phyloP scores from a whole-genome alignment of 2,113 vertebrate genomes.

The Mobula birostris region DNA sequence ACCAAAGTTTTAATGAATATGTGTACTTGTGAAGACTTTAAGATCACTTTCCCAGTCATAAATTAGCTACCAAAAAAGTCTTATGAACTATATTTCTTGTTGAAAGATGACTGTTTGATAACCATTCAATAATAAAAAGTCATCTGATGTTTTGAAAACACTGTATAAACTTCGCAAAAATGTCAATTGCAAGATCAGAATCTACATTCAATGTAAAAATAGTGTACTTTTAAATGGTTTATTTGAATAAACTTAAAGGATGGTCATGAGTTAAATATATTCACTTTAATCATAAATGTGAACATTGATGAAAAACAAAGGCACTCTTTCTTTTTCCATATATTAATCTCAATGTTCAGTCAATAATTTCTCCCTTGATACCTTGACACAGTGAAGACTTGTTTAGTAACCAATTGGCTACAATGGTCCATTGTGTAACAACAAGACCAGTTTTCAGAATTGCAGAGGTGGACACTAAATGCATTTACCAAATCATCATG shows the following conservation, averaged over 20 bases:
- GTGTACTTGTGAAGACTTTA: conserved; percentile 1
- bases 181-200: conserved; percentile 12
- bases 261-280: conserved; percentile 5
- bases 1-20: conserved; percentile 2
- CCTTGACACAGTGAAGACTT: conserved; percentile 33
- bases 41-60: background rate
- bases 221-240: background rate
- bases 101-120: conserved; percentile 17
- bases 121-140: conserved; percentile 29
- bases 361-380: conserved; percentile 30
- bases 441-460: conserved; percentile 4
- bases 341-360: conserved; percentile 20
- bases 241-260: conserved; percentile 21
- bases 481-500: background rate
- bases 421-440: conserved; percentile 32
- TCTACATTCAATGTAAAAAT: conserved; percentile 12
- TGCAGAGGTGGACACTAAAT: conserved; percentile 29
- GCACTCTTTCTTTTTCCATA: conserved; percentile 20
- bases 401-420: conserved; percentile 24
- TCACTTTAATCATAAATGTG: conserved; percentile 32
- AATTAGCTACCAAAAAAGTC: background rate
- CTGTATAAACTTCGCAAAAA: conserved; percentile 10
- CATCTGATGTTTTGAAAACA: conserved; percentile 8
- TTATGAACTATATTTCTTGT: background rate
- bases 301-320: conserved; percentile 16